phyloP scores from a whole-genome alignment of 2,888 invertebrate species.

The Barypeithes pellucidus region DNA sequence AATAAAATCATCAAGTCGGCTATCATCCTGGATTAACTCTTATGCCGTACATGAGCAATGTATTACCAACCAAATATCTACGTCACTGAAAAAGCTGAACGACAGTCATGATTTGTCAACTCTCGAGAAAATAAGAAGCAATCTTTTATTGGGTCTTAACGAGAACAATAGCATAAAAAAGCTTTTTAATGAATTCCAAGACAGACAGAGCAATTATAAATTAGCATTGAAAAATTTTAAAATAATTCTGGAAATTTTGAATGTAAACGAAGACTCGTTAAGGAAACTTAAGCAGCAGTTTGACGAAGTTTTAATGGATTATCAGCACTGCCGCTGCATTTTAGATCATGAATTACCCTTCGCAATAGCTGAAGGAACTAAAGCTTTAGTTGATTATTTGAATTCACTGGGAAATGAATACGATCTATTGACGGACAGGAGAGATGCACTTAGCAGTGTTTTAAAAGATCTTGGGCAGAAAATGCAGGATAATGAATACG shows the following conservation, averaged over 20 bases:
- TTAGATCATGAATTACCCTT: slow-evolving; percentile 63
- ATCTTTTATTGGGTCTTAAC: slow-evolving; percentile 56
- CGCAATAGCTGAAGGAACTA: slow-evolving; percentile 58
- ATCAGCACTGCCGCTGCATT: slow-evolving; percentile 63
- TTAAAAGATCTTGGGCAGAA: slow-evolving; percentile 36
- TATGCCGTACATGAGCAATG: slow-evolving; percentile 56
- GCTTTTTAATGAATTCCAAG: slow-evolving; percentile 57
- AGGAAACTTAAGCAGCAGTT: slow-evolving; percentile 65
- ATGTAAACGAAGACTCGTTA: slow-evolving; percentile 62
- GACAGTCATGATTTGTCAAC: slow-evolving; percentile 52
- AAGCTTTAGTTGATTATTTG: slow-evolving; percentile 58
- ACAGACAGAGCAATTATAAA: slow-evolving; percentile 61
- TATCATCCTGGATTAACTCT: slow-evolving; percentile 56
- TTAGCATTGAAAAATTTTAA: slow-evolving; percentile 66
- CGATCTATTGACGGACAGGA: slow-evolving; percentile 26
- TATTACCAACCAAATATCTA: slow-evolving; percentile 53
- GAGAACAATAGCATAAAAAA: slow-evolving; percentile 55
- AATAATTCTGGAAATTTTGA: slow-evolving; percentile 65
- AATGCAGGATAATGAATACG: slow-evolving; percentile 39
- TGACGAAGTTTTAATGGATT: slow-evolving; percentile 64
- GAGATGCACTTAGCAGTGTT: slow-evolving; percentile 20
- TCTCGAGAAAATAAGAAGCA: slow-evolving; percentile 56
- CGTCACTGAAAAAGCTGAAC: slow-evolving; percentile 52
- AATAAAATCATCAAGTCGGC: slow-evolving; percentile 57
- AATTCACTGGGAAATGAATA: slow-evolving; percentile 55